phyloP scores from a whole-genome alignment of 2,888 invertebrate species.

The Nemoura dubitans region DNA sequence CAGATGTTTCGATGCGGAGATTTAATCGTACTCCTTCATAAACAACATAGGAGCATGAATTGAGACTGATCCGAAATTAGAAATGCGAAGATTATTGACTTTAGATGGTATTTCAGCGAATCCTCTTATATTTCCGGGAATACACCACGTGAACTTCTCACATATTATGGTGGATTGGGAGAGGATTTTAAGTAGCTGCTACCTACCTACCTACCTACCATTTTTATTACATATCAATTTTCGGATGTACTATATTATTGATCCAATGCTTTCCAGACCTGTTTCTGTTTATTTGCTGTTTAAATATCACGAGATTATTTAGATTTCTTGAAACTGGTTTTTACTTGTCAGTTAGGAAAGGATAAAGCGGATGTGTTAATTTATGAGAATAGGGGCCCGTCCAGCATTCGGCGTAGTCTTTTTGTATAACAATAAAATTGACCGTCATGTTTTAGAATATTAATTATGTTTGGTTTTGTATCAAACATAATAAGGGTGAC shows the following conservation, averaged over 20 bases:
- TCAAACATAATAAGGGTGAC: neutral
- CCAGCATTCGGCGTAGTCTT: neutral
- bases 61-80: too few relatives aligned
- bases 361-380: neutral
- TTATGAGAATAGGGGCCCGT: neutral
- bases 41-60: neutral
- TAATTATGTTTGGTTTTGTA: neutral
- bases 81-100: neutral
- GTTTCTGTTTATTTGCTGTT: neutral
- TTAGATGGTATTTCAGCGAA: neutral
- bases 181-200: too few relatives aligned
- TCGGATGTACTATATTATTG: neutral
- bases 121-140: neutral
- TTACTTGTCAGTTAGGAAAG: neutral
- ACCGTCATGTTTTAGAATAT: neutral
- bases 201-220: too few relatives aligned
- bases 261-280: neutral
- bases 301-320: neutral
- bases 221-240: neutral
- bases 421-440: neutral
- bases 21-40: neutral
- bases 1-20: slow-evolving; percentile 10
- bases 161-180: too few relatives aligned
- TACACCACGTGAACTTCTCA: too few relatives aligned
- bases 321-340: neutral